Evolutionary conservation across 2,888 invertebrate species (phyloP), one percentile per base, ranked within the genome.

Genomic region (Belgica antarctica): DNA sequence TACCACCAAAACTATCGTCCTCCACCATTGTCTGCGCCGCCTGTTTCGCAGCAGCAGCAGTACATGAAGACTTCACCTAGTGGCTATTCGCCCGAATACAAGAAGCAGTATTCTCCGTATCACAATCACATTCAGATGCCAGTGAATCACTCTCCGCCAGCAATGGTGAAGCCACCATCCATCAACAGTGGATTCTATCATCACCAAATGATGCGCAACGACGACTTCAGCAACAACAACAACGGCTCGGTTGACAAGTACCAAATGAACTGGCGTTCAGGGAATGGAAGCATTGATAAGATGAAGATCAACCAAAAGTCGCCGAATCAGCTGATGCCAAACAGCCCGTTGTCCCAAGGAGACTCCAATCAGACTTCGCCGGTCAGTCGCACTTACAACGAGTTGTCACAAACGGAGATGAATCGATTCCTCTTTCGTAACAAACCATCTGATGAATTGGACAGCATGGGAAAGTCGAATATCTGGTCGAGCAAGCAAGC

Each of bases 1-100:
- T 25, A 66, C 3, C 22, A 41, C 17, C n/a, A 19, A 15, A 47
- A 62, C 17, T 25, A 41, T 15, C 41, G 47, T n/a, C 52, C 47
- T n/a, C 52, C 52, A 22, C 68, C 52, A 22, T 19, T 66, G 24
- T 68, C 68, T n/a, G 68, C 47, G 5, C 68, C 52, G 34, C 47
- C 68, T 57, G 15, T 57, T 57, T 19, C 68, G 22, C 34, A 25
- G 17, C 63, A 63, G 10, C 24, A 25, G 10, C n/a, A n/a, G n/a
- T 36, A 34, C 34, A 62, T 28, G 12, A 62, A 34, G 3, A 46
- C 24, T 1, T 47, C 15, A 2, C 17, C 47, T 1, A 65, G 28
- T 27, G 59, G 25, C 12, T 59, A 25, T 25, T 65, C 65, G 7
- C 46, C 46, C 7, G 65, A 65, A 25, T 65, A n/a, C 47, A 57